Base-by-base conservation (phyloP, 1,140 invertebrate species). In the Battus philenor region DNA sequence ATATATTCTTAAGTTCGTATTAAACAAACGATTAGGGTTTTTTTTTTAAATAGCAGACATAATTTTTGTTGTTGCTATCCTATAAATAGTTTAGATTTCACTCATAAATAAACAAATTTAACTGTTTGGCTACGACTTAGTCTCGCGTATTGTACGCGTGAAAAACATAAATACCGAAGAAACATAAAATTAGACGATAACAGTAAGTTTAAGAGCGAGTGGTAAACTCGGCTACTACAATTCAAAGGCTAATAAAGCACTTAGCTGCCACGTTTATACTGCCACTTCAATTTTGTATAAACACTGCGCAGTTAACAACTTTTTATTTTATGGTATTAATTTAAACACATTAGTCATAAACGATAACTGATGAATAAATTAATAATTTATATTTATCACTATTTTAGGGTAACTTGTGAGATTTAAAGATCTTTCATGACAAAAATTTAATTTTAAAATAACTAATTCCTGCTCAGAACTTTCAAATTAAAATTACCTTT, bases 121-220 rank as follows among this genome's bases (percentile, higher is more conserved):
- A 6, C 17, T 1, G n/a, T 4, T 15, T 2, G 17, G 4, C 38
- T n/a, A 2, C 20, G 10, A 17, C 24, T n/a, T 24, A n/a, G 24
- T 30, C 30, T 6, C 27, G 22, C 47, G 41, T 50, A 45, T 27
- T 41, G 56, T 41, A 41, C 57, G 59, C 59, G 62, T 72, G 59
- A 51, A 66, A 68, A 70, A 65, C 63, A 54, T 41, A 57, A 71
- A 44, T 65, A 49, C 59, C 62, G 54, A 64, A 54, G 44, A 50
- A 50, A 58, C 53, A 65, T 68, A 65, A 63, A 71, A 59, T 59
- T 58, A 48, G 45, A 39, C 62, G 63, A 65, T 72, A 68, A 68
- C 59, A 64, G 46, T 53, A 50, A 60, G 36, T 48, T 56, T 59
- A 59, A 65, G 48, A 59, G 18, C 34, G 54, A 59, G 44, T 54